These are phyloP conservation scores for Corythornis leucogaster DNA, from an alignment of 2,797 vertebrate genomes.

Conservation along the genomic window DNA sequence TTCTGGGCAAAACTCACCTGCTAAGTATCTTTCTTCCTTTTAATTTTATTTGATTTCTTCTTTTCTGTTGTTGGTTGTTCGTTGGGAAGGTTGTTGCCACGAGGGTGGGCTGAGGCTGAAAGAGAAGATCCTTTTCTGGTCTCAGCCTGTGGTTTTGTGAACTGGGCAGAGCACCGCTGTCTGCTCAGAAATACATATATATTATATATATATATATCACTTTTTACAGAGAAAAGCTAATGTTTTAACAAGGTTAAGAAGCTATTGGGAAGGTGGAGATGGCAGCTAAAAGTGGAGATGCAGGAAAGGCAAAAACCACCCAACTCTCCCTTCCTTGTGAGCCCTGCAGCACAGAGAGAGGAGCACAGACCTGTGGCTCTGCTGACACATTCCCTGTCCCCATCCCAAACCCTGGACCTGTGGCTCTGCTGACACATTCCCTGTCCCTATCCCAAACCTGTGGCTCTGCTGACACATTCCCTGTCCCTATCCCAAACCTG, in stretches of 20 bases:
- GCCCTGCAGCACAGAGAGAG: background rate
- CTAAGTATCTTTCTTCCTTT: background rate
- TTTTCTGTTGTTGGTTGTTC: too few relatives aligned
- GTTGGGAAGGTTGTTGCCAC: background rate
- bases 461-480: too few relatives aligned
- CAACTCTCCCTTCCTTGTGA: background rate
- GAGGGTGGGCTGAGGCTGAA: background rate
- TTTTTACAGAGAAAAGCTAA: background rate
- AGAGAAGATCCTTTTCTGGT: background rate
- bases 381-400: background rate
- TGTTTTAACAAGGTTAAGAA: background rate
- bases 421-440: too few relatives aligned
- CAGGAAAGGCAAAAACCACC: background rate
- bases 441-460: too few relatives aligned
- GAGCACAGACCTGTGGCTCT: background rate
- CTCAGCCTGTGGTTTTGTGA: background rate
- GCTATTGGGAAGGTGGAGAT: background rate
- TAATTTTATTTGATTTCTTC: background rate
- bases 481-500: too few relatives aligned
- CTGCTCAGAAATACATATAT: background rate
- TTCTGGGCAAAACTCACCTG: background rate
- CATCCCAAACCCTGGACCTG: too few relatives aligned
- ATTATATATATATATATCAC: background rate
- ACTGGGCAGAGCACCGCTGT: background rate
- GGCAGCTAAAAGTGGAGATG: constrained; percentile 10